phyloP scores from a whole-genome alignment of 2,888 invertebrate genomes.

The Polydesmus complanatus region DNA sequence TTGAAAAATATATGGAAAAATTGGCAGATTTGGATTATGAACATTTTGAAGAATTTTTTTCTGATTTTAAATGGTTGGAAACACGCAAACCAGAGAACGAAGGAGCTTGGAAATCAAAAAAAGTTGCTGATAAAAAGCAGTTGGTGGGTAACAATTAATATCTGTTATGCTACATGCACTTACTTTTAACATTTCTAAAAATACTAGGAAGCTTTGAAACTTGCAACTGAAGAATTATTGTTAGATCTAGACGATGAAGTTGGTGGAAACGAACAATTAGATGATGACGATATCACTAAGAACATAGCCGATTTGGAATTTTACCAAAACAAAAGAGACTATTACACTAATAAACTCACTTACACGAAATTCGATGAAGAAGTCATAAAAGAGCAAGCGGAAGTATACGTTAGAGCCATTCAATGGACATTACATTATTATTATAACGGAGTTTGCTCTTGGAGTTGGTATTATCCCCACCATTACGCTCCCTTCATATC shows the following conservation, averaged over 20 bases:
- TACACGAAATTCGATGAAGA: constrained; percentile 60
- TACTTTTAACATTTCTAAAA: too few species aligned
- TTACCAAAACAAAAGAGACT: constrained; percentile 67
- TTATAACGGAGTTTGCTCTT: constrained; percentile 88
- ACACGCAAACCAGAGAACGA: constrained; percentile 43
- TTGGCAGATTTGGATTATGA: constrained; percentile 39
- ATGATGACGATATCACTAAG: constrained; percentile 36
- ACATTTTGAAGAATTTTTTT: constrained; percentile 29
- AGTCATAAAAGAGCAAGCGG: constrained; percentile 64
- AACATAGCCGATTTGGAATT: constrained; percentile 50
- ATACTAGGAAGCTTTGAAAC: neutral
- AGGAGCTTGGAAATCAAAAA: neutral
- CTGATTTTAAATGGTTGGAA: constrained; percentile 71
- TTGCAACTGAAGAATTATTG: neutral
- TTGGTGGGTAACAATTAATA: neutral
- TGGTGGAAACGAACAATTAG: constrained; percentile 25
- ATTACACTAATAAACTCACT: constrained; percentile 80
- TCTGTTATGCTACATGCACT: too few species aligned
- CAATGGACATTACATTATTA: constrained; percentile 97
- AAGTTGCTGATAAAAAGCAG: neutral
- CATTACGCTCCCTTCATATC: constrained; percentile 96
- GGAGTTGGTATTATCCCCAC: constrained; percentile 97
- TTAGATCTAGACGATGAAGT: constrained; percentile 40
- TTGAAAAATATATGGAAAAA: constrained; percentile 69
- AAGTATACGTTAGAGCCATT: constrained; percentile 78